Evolutionary conservation across 2,113 vertebrate species (phyloP).

Genomic region (Turnix velox): DNA sequence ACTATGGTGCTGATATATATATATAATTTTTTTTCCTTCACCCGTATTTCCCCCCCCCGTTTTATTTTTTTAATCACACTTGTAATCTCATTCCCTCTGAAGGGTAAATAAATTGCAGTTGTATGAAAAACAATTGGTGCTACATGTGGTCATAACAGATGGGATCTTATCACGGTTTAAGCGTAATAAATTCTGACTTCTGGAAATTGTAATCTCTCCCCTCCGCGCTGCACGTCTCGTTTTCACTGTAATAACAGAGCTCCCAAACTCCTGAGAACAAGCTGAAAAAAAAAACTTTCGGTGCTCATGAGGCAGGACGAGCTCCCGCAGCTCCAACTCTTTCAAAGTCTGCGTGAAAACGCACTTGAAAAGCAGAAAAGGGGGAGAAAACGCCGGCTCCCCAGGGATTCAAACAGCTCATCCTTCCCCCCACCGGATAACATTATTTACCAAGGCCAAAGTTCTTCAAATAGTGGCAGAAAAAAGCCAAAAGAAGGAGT

Average conservation of each 20-base stretch:
- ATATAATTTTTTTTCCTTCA: no score
- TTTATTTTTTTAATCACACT: background rate
- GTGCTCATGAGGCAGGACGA: background rate
- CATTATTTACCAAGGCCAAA: background rate
- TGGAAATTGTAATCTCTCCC: slow-evolving; percentile 58
- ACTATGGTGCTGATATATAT: background rate
- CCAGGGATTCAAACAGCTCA: background rate
- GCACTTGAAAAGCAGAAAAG: background rate
- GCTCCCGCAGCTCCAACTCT: background rate
- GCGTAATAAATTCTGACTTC: slow-evolving; percentile 63
- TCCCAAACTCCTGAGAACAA: background rate
- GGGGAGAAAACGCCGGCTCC: background rate
- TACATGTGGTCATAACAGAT: slow-evolving; percentile 61
- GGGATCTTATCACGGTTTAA: slow-evolving; percentile 65
- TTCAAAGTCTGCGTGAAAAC: background rate
- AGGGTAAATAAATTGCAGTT: slow-evolving; percentile 62
- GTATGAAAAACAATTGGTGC: slow-evolving; percentile 62
- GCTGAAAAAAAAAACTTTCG: background rate
- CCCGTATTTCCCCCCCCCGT: no score
- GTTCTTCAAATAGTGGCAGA: background rate
- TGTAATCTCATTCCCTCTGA: slow-evolving; percentile 53
- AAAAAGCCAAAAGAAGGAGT: background rate
- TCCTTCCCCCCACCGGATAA: background rate
- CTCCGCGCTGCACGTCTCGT: background rate
- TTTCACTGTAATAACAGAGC: background rate